Base-by-base conservation (phyloP, 1,140 invertebrate species). In the Daktulosphaira vitifoliae region DNA sequence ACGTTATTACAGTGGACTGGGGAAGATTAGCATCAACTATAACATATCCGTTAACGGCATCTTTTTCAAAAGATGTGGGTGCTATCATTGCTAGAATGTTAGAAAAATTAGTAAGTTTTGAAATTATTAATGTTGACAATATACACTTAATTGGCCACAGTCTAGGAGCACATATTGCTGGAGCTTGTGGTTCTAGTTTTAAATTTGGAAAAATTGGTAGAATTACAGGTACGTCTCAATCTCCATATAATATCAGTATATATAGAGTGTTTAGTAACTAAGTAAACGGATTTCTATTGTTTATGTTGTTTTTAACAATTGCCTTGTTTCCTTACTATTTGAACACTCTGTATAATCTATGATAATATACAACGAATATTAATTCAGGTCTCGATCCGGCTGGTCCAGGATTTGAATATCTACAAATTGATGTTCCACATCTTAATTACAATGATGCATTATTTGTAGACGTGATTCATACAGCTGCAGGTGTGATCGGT, bases 141-240 rank as follows among this genome's bases (percentile, higher is more conserved):
- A 51, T 68, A 22, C 68, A 68, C 38, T 16, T 68, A 13, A 66
- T 68, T 1, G 90, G 90, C 0, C 90, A 92, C 76, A 91, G 88
- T 68, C 76, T 94, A 6, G 90, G 90, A 0, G 84, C 88, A 0
- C 90, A 94, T 69, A 83, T 92, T 20, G 82, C 85, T 1, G 88
- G 89, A 1, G 84, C 86, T 65, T 79, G 84, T 0, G 90, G 89
- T 1, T 78, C 76, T 65, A 77, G 78, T 66, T 74, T 80, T 2
- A 79, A 77, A 0, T 78, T 79, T 2, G 68, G 72, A 26, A 74
- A 72, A 42, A 71, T 85, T 3, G 81, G 79, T 6, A 77, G 84
- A 18, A 84, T 87, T 23, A 80, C 85, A 13, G 84, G 82, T 77
- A 70, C 69, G 26, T 26, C n/a, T n/a, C n/a, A n/a, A n/a, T n/a